phyloP scores from a whole-genome alignment of 2,888 invertebrate genomes.

The Octodonta nipae region DNA sequence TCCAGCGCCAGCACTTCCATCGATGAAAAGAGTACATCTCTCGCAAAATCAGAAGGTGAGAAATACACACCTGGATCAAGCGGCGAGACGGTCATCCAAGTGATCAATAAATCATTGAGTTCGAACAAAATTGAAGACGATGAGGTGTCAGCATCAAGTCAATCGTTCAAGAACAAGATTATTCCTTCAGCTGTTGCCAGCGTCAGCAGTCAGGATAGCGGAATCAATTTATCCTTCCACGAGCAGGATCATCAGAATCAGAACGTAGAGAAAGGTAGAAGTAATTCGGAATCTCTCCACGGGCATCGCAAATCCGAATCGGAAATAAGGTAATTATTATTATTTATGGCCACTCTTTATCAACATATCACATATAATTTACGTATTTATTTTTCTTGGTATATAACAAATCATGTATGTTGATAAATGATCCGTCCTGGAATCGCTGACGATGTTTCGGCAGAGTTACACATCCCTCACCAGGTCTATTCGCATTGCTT shows the following conservation, averaged over 20 bases:
- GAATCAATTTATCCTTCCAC: conserved; percentile 60
- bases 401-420: too few relatives aligned
- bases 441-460: too few relatives aligned
- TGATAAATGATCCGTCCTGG: too few relatives aligned
- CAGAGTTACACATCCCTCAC: too few relatives aligned
- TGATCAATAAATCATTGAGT: conserved; percentile 42
- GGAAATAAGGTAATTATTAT: too few relatives aligned
- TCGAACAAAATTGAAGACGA: conserved; percentile 46
- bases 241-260: conserved; percentile 42
- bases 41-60: conserved; percentile 17
- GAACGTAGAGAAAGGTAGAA: conserved; percentile 25
- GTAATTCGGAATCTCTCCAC: conserved; percentile 29
- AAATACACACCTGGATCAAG: conserved; percentile 29
- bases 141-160: conserved; percentile 29
- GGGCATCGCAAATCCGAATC: conserved; percentile 24
- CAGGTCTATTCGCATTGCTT: too few relatives aligned
- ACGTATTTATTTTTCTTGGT: too few relatives aligned
- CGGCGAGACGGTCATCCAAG: conserved; percentile 28
- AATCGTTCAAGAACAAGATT: conserved; percentile 39
- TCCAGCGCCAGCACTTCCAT: conserved; percentile 22
- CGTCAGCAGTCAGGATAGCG: conserved; percentile 64
- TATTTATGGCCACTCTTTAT: too few relatives aligned
- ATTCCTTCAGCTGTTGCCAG: conserved; percentile 53
- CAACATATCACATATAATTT: too few relatives aligned
- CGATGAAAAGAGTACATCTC: conserved; percentile 21